Evolutionary conservation across 2,113 vertebrate genomes (phyloP).

Genomic region (Jacana jacana): DNA sequence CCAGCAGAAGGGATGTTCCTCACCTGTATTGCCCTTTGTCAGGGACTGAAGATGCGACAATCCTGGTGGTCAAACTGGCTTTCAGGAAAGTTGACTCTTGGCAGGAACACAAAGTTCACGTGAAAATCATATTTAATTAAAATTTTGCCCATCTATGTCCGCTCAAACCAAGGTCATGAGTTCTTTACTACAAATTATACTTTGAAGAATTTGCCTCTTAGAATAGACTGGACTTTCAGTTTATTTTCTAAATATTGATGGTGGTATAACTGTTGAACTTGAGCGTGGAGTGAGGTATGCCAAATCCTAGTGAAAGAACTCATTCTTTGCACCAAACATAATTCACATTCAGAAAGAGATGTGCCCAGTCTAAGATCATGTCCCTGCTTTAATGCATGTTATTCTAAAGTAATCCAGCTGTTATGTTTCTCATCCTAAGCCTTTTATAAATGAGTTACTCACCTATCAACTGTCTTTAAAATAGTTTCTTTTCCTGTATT

Average conservation of each 20-base stretch:
- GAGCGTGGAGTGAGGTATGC: background rate
- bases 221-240: background rate
- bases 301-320: background rate
- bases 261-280: conserved; percentile 10
- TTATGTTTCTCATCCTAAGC: background rate
- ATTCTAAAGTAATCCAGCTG: background rate
- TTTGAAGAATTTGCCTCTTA: conserved; percentile 47
- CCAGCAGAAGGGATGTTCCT: background rate
- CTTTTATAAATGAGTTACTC: background rate
- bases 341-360: background rate
- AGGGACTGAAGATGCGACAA: background rate
- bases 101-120: background rate
- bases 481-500: background rate
- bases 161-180: background rate
- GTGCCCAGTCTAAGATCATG: background rate
- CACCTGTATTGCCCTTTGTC: background rate
- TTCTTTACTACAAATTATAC: background rate
- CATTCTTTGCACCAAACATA: background rate
- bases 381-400: background rate
- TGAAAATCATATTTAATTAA: background rate
- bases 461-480: background rate
- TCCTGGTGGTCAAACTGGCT: background rate
- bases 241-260: conserved; percentile 6
- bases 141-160: background rate
- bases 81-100: background rate